Evolutionary conservation across 1,140 invertebrate species (phyloP), one percentile per base, ranked within the genome.

Genomic region (Hypsibius dujardini): DNA sequence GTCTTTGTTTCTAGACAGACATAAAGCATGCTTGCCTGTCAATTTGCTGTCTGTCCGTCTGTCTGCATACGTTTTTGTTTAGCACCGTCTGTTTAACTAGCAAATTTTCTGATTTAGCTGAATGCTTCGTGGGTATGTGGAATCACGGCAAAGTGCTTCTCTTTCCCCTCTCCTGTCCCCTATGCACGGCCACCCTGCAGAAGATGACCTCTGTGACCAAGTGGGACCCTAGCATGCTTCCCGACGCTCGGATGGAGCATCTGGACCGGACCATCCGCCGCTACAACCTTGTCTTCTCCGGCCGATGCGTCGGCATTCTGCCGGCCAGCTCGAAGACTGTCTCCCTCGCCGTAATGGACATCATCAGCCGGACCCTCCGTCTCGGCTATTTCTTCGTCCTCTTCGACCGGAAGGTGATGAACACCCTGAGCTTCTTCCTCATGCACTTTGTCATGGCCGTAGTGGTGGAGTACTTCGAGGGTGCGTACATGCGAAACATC

Each of bases 331-430:
- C 7, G n/a, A 7, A n/a, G n/a, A 56, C 7, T 56, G n/a, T 56
- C 7, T 56, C 7, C 7, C 7, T n/a, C n/a, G 7, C n/a, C n/a
- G 7, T 56, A 7, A 56, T 56, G 50, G 50, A 56, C 50, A n/a
- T 7, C n/a, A n/a, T 56, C 50, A 56, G 50, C 50, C 50, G 50
- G 50, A 7, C n/a, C 7, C n/a, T 56, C 7, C 50, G 50, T 7
- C 50, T 56, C 50, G 50, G 50, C 50, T 56, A 56, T n/a, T 56
- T 56, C n/a, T 56, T 56, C 50, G 50, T 56, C 7, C 7, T 56
- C 7, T 56, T 56, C 50, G 50, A 56, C 50, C 50, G 50, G n/a
- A 56, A 56, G n/a, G n/a, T 56, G 50, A 56, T 56, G 50, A 56
- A 56, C 50, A 56, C 50, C n/a, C 7, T 56, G 7, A 56, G 7